Evolutionary conservation across 2,888 invertebrate genomes (phyloP).

Genomic region (Agriopis aurantiaria): DNA sequence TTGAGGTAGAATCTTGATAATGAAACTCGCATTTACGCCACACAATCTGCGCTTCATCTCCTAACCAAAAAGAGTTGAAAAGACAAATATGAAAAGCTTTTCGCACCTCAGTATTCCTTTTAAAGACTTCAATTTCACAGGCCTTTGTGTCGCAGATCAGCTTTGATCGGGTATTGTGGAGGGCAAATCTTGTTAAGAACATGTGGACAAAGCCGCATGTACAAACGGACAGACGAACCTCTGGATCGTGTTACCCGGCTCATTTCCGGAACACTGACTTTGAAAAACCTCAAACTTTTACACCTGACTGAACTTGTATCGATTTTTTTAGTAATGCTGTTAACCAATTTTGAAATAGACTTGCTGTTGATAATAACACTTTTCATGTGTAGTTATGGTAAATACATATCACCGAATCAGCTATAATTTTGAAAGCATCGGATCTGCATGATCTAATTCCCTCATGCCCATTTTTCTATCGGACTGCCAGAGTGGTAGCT

Average conservation of each 20-base stretch:
- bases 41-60: slow-evolving; percentile 16
- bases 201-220: slow-evolving; percentile 50
- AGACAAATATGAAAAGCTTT: slow-evolving; percentile 38
- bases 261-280: slow-evolving; percentile 71
- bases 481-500: no score
- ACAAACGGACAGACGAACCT: slow-evolving; percentile 60
- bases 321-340: slow-evolving; percentile 62
- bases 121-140: slow-evolving; percentile 63
- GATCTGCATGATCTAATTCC: no score
- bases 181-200: slow-evolving; percentile 77
- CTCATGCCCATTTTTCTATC: no score
- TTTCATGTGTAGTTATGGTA: background rate
- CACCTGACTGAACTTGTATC: slow-evolving; percentile 70
- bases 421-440: background rate
- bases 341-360: slow-evolving; percentile 49
- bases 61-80: slow-evolving; percentile 5
- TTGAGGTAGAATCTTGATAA: slow-evolving; percentile 20
- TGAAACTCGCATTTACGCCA: slow-evolving; percentile 12
- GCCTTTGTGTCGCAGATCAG: slow-evolving; percentile 62
- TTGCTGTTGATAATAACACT: background rate
- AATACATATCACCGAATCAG: background rate
- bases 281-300: slow-evolving; percentile 68
- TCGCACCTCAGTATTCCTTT: slow-evolving; percentile 60
- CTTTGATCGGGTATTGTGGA: slow-evolving; percentile 60
- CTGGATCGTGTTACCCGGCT: slow-evolving; percentile 71